Base-by-base conservation (phyloP, 2,888 invertebrate species). In the Buathra laborator region DNA sequence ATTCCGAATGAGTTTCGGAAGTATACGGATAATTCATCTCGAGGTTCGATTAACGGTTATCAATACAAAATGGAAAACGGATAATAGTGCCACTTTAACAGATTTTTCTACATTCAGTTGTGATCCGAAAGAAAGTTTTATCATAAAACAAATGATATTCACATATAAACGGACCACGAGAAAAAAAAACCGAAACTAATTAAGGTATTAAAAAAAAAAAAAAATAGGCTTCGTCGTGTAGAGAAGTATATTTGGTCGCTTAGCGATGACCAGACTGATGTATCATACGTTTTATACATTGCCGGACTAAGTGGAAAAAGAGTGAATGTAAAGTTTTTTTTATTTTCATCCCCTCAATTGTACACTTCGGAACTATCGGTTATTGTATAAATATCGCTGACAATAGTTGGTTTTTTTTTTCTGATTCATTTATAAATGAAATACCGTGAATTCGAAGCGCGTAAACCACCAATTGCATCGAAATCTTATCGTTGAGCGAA, bases 221-320 rank as follows among this genome's bases (percentile, higher is more conserved):
- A 62, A 78, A 78, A 75, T 74, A 68, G 74, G 59, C 56, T 79
- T 56, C 80, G 77, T 72, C 77, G 72, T 81, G 68, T 72, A 75
- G 80, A 48, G 59, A 81, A 85, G 86, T 89, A 90, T 90, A 90
- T 90, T 90, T 89, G 89, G 91, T 88, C 90, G 88, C 85, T 19
- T 56, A 46, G 75, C 82, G 83, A 80, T 89, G 92, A 90, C 92
- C 92, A 91, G 93, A 93, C 93, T 93, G 93, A 93, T 93, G 93
- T 93, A 93, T 91, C 90, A 93, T 92, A 92, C 89, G 91, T 92
- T 92, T 93, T 92, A 92, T 91, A 92, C 90, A 90, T 91, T 90
- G 89, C 90, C 89, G 90, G 90, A 91, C 90, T 91, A 89, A 90
- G 85, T 89, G 87, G 16, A 71, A 64, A 78, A 64, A 64, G 44